phyloP scores from a whole-genome alignment of 1,140 invertebrate species.

The Drosophila miranda region DNA sequence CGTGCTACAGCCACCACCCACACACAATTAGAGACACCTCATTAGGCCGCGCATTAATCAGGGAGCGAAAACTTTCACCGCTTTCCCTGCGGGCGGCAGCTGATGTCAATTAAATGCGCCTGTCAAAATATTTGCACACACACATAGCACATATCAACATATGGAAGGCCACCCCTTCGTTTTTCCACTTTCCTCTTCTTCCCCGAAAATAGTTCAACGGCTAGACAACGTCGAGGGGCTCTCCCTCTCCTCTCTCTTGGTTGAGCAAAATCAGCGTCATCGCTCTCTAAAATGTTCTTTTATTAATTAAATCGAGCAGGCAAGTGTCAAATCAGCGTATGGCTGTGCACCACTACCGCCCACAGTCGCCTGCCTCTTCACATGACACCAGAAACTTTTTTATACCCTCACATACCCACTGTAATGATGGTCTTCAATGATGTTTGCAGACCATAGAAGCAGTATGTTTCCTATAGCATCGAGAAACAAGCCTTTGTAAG shows the following conservation, averaged over 20 bases:
- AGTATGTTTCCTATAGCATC: too few species aligned
- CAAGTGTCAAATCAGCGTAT: conserved; percentile 73
- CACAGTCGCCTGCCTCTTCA: neutral
- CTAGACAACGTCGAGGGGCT: conserved; percentile 26
- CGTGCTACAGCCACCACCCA: conserved; percentile 1
- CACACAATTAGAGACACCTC: conserved; percentile 61
- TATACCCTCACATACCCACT: too few species aligned
- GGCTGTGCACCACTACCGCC: conserved; percentile 15
- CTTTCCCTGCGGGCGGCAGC: conserved; percentile 3
- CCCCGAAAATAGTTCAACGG: conserved; percentile 37
- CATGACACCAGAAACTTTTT: neutral
- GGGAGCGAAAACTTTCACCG: conserved; percentile 19
- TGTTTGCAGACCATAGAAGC: too few species aligned
- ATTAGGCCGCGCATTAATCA: conserved; percentile 72
- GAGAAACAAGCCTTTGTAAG: too few species aligned
- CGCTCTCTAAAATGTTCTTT: conserved; percentile 70
- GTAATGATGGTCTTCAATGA: too few species aligned
- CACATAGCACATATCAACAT: neutral
- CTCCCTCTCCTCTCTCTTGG: neutral
- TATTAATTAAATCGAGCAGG: conserved; percentile 78
- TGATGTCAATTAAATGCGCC: conserved; percentile 64
- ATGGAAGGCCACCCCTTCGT: neutral
- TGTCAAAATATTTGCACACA: conserved; percentile 55
- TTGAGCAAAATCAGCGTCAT: conserved; percentile 58
- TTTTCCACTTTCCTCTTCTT: too few species aligned